Evolutionary conservation across 2,797 vertebrate species (phyloP).

Genomic region (Alouatta caraya): DNA sequence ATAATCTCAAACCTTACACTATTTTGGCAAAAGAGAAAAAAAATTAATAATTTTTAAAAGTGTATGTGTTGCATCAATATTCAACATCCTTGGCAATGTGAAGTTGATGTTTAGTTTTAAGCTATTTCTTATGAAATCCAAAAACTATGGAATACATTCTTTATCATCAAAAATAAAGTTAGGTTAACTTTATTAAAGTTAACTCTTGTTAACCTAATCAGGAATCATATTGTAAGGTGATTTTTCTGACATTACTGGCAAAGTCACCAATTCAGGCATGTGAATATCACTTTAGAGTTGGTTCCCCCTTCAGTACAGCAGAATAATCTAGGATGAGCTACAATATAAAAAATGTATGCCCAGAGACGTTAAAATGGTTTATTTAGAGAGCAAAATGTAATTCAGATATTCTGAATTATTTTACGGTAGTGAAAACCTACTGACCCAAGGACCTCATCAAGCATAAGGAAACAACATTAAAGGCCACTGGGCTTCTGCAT

Average conservation of each 20-base stretch:
- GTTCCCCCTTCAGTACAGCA: neutral
- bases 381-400: constrained; percentile 23
- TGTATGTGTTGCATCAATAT: neutral
- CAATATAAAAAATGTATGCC: neutral
- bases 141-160: neutral
- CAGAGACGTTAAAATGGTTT: neutral
- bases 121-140: constrained; percentile 30
- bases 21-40: neutral
- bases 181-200: neutral
- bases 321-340: neutral
- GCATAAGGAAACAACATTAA: constrained; percentile 36
- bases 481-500: constrained; percentile 28
- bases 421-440: neutral
- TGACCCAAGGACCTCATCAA: constrained; percentile 27
- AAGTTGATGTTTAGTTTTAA: neutral
- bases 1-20: constrained; percentile 3
- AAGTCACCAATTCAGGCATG: neutral
- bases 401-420: constrained; percentile 36
- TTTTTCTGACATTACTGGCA: neutral
- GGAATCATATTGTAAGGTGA: neutral
- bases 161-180: neutral
- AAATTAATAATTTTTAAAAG: neutral
- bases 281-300: neutral
- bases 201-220: neutral
- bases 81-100: neutral